A percentile compares a stretch with the other conserved stretches of the same genome.
Evolutionary conservation across 2,797 vertebrate species (phyloP).

Genomic region (Perodicticus potto): DNA sequence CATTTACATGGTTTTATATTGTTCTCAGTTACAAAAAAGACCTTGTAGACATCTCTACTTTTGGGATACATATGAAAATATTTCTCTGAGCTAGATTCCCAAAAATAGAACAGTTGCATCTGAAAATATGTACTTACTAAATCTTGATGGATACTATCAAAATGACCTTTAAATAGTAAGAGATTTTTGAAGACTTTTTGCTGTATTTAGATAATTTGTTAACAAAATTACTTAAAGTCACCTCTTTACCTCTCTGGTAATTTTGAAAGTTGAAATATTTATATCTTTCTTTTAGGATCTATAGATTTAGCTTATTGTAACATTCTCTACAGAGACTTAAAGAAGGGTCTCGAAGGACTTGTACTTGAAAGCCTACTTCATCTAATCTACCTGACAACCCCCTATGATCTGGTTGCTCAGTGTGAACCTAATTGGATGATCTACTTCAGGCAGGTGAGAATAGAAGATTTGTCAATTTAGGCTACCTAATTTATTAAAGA

Average conservation of each 20-base stretch:
- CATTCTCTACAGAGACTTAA: slow-evolving; percentile 93
- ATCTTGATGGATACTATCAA: background rate
- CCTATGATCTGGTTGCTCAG: slow-evolving; percentile 92
- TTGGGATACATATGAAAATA: background rate
- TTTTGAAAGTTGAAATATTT: slow-evolving; percentile 21
- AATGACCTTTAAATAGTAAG: slow-evolving; percentile 2
- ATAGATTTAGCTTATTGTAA: slow-evolving; percentile 93
- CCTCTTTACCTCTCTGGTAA: background rate
- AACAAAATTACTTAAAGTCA: slow-evolving; percentile 2
- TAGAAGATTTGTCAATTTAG: background rate
- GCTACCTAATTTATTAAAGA: background rate
- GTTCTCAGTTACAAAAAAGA: slow-evolving; percentile 41
- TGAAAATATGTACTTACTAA: background rate
- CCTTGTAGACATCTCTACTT: background rate
- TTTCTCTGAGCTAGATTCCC: slow-evolving; percentile 28
- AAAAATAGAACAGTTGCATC: slow-evolving; percentile 30
- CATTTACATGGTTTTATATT: background rate
- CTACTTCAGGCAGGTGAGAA: slow-evolving; percentile 94
- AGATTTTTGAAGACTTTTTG: slow-evolving; percentile 4
- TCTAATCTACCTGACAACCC: slow-evolving; percentile 95
- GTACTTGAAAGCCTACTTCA: slow-evolving; percentile 95
- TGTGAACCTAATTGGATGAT: slow-evolving; percentile 96
- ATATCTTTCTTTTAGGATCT: slow-evolving; percentile 89
- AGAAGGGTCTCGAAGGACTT: slow-evolving; percentile 94
- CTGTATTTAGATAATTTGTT: slow-evolving; percentile 14